These are phyloP conservation scores for Schizothorax lantsangensis DNA, from an alignment of 2,797 vertebrate genomes.

Conservation along the genomic window DNA sequence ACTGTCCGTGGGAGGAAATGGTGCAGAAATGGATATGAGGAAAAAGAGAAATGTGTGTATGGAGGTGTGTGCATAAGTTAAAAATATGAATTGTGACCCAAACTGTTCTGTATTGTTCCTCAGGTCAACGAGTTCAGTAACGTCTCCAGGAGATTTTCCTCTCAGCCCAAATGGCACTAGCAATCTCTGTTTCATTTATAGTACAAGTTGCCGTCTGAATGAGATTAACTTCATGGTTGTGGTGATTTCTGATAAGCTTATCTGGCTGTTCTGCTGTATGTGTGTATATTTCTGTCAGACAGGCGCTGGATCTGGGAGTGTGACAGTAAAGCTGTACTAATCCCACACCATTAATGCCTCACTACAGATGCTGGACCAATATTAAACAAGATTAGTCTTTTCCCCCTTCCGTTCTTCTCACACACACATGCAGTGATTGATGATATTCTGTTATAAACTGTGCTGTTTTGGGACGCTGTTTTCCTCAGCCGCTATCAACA, in stretches of 20 bases:
- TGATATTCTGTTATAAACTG: neutral
- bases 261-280: conserved; percentile 29
- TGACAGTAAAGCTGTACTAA: conserved; percentile 36
- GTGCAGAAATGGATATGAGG: neutral
- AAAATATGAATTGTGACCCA: conserved; percentile 1
- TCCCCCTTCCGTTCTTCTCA: neutral
- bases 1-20: neutral
- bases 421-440: neutral
- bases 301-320: conserved; percentile 9
- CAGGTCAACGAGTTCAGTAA: neutral
- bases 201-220: conserved; percentile 25
- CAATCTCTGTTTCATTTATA: conserved; percentile 1
- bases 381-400: conserved; percentile 27
- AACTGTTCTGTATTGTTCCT: conserved; percentile 1
- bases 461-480: neutral
- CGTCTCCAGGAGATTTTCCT: neutral
- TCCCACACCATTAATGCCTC: conserved; percentile 27
- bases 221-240: conserved; percentile 41
- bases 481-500: neutral
- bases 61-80: neutral
- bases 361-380: conserved; percentile 41
- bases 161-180: neutral
- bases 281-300: conserved; percentile 12
- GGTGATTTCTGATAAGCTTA: conserved; percentile 46
- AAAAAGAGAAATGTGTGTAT: neutral